Conservation (phyloP, 2,888 invertebrate species). For the Scelioninae gen. 1 region DNA sequence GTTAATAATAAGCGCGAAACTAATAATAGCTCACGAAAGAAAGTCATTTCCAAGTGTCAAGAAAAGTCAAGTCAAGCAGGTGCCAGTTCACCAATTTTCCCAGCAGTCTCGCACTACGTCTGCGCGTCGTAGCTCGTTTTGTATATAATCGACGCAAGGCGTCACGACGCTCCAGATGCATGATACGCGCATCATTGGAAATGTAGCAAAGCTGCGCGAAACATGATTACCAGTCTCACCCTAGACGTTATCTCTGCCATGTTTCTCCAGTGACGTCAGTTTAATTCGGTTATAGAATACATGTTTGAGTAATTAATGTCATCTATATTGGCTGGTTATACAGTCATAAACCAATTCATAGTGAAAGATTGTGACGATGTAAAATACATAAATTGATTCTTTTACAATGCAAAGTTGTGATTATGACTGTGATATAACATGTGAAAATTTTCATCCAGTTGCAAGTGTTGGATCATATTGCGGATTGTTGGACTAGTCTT, state of each 20-base stretch:
- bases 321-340: neutral
- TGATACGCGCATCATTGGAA: slow-evolving; percentile 78
- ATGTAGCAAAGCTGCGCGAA: slow-evolving; percentile 74
- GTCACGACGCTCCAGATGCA: slow-evolving; percentile 81
- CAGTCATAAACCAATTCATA: neutral
- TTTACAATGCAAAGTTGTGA: slow-evolving; percentile 26
- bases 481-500: neutral
- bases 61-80: slow-evolving; percentile 55
- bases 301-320: slow-evolving; percentile 4
- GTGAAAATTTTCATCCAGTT: slow-evolving; percentile 11
- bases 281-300: slow-evolving; percentile 39
- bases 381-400: neutral
- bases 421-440: slow-evolving; percentile 24
- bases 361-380: neutral
- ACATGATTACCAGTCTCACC: slow-evolving; percentile 45
- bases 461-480: slow-evolving; percentile 9
- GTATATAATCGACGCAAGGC: slow-evolving; percentile 80
- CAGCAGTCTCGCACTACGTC: slow-evolving; percentile 74
- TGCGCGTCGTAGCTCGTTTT: slow-evolving; percentile 77
- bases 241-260: slow-evolving; percentile 35
- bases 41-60: slow-evolving; percentile 42
- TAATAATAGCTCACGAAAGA: slow-evolving; percentile 33
- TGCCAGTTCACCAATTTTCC: slow-evolving; percentile 48
- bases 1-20: slow-evolving; percentile 41
- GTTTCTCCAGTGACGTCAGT: slow-evolving; percentile 48